A percentile compares a stretch with the other conserved stretches of the same genome.
These are phyloP conservation scores for Archips xylosteana DNA, from an alignment of 2,888 invertebrate genomes.

Conservation along the genomic window DNA sequence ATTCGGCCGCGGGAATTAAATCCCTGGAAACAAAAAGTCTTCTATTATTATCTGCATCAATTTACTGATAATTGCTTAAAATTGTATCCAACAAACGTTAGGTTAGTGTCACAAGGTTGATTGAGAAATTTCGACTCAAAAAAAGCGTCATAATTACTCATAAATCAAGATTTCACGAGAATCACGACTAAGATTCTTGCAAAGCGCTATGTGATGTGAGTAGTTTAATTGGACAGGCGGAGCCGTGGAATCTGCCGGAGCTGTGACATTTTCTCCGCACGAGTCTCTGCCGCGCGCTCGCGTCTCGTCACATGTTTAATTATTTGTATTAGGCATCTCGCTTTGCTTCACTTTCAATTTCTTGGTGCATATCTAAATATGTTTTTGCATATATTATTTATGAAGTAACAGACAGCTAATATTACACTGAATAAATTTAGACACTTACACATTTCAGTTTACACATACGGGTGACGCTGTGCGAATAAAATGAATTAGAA, in stretches of 20 bases:
- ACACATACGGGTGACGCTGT: neutral
- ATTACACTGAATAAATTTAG: neutral
- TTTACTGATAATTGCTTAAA: neutral
- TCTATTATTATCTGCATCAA: neutral
- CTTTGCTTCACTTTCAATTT: conserved; percentile 37
- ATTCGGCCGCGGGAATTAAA: conserved; percentile 48
- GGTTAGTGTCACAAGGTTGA: neutral
- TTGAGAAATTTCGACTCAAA: conserved; percentile 26
- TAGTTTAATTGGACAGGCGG: conserved; percentile 45
- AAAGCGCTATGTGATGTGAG: conserved; percentile 37
- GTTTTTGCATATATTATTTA: conserved; percentile 29
- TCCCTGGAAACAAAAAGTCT: conserved; percentile 60
- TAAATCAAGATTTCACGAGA: conserved; percentile 35
- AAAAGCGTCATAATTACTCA: conserved; percentile 21
- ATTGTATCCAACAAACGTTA: conserved; percentile 4
- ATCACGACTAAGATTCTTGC: conserved; percentile 18
- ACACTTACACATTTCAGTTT: neutral
- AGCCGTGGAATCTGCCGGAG: conserved; percentile 37
- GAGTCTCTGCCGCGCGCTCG: conserved; percentile 42
- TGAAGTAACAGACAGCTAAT: conserved; percentile 8
- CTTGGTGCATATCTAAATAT: conserved; percentile 38
- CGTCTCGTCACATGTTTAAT: conserved; percentile 42
- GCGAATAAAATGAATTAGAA: neutral
- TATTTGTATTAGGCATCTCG: conserved; percentile 37
- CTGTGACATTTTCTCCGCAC: conserved; percentile 43